phyloP scores from a whole-genome alignment of 2,888 invertebrate species.

The Drosophila paramelanica region DNA sequence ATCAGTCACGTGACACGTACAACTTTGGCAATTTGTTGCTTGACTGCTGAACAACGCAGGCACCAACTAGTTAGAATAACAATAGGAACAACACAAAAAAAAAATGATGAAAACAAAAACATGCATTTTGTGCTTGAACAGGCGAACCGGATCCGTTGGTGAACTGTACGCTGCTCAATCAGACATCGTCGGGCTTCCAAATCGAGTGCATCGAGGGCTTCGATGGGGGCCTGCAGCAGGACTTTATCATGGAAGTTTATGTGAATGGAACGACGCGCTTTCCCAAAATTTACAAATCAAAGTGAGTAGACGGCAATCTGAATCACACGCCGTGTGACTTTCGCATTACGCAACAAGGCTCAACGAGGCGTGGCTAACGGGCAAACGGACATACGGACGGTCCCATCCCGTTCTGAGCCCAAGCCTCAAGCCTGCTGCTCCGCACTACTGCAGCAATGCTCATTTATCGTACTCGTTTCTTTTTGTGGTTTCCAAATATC shows the following conservation, averaged over 20 bases:
- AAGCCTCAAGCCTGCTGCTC: constrained; percentile 9
- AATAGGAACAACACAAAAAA: neutral
- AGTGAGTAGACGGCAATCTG: constrained; percentile 77
- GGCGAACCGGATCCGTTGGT: constrained; percentile 90
- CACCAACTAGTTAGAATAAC: constrained; percentile 24
- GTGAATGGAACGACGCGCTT: constrained; percentile 85
- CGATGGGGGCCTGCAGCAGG: constrained; percentile 91
- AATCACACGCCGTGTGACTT: constrained; percentile 77
- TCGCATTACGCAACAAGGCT: constrained; percentile 63
- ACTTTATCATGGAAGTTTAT: constrained; percentile 90
- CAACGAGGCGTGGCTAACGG: constrained; percentile 66
- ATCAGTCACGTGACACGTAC: constrained; percentile 51
- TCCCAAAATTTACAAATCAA: constrained; percentile 85
- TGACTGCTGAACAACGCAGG: constrained; percentile 40
- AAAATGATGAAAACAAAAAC: neutral
- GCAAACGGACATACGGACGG: neutral
- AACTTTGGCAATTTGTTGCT: constrained; percentile 65
- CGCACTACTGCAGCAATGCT: constrained; percentile 34
- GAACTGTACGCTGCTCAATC: constrained; percentile 91
- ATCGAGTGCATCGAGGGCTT: constrained; percentile 91
- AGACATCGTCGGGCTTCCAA: constrained; percentile 89
- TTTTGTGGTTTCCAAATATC: constrained; percentile 67
- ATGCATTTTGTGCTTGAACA: constrained; percentile 73
- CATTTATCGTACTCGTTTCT: constrained; percentile 60
- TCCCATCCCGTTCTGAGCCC: neutral